Base-by-base conservation (phyloP, 2,888 invertebrate genomes). In the Eremobia ochroleuca region DNA sequence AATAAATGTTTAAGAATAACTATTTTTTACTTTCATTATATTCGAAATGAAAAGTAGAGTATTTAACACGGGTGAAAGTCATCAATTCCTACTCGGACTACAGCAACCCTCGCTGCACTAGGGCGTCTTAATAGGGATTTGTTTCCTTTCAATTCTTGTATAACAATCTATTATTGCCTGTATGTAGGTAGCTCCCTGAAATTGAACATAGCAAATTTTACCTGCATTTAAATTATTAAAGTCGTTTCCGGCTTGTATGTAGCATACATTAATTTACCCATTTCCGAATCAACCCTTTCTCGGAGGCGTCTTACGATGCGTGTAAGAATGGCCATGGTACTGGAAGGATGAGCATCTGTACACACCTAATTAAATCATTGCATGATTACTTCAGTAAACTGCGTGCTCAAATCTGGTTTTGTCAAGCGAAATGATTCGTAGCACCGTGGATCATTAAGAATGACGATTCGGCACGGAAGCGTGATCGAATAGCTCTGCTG, bases 351-450 rank as follows among this genome's bases (percentile, higher is more conserved):
- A 64, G 62, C 83, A 64, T 77, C 31, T 15, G 67, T 13, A 76
- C 62, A 82, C 59, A 58, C 49, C 28, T 83, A 83, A 79, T 79
- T 83, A 58, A 49, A 15, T 68, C 3, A 49, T 77, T 55, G 6
- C 31, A 40, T 49, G 52, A 67, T 34, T n/a, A 66, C 49, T 11
- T 64, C 62, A 64, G 31, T 37, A 28, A 55, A 52, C 34, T 64
- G 25, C 21, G 78, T 34, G 18, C 55, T 83, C 55, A 83, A 40
- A 58, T 68, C 34, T 40, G 40, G 34, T 40, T n/a, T 55, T 34
- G 28, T 79, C 82, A 65, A 76, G 83, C 25, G 65, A n/a, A 82
- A 66, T 76, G 43, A 79, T 83, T 76, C 4, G 31, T 13, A 15
- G 13, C 78, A 40, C 18, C 25, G n/a, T 6, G 40, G 18, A 77